Percentiles rank a stretch among this genome's conserved stretches.
Evolutionary conservation across 2,113 vertebrate species (phyloP).

Genomic region (Anas platyrhynchos): DNA sequence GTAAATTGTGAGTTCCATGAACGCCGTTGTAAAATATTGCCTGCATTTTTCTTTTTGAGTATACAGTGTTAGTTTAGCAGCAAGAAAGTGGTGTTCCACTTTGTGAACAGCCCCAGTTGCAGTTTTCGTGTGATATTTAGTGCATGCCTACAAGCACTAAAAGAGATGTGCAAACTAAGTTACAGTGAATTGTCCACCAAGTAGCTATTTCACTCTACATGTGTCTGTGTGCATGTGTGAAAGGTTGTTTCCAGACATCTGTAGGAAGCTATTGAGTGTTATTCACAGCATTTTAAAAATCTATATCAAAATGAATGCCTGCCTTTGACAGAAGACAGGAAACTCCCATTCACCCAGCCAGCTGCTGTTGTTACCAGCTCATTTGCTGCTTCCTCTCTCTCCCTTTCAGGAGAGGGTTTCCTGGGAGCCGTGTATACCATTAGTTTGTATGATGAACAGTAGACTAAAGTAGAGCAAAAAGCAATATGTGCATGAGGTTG

Average conservation of each 20-base stretch:
- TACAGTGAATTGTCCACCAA: not conserved
- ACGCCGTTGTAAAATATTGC: not conserved
- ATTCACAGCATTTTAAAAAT: conserved; percentile 8
- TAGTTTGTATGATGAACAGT: not conserved
- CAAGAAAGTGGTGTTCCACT: not conserved
- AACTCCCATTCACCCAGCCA: conserved; percentile 37
- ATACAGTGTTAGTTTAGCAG: not conserved
- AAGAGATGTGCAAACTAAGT: not conserved
- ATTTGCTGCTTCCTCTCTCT: conserved; percentile 28
- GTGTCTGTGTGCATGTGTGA: no score
- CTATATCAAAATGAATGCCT: conserved; percentile 33
- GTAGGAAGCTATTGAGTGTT: conserved; percentile 1
- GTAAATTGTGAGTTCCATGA: not conserved
- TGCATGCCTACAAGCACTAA: not conserved
- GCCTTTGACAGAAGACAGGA: conserved; percentile 33
- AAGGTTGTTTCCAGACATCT: conserved; percentile 41
- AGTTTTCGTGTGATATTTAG: not conserved
- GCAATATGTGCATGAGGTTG: not conserved
- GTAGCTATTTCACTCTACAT: fast-evolving
- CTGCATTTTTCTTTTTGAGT: not conserved
- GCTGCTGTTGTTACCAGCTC: conserved; percentile 22
- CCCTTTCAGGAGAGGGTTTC: not conserved
- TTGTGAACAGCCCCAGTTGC: not conserved
- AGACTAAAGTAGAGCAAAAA: not conserved
- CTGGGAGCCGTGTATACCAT: not conserved